These are phyloP conservation scores for Anoplopoma fimbria DNA, from an alignment of 2,113 vertebrate genomes.

Conservation along the genomic window DNA sequence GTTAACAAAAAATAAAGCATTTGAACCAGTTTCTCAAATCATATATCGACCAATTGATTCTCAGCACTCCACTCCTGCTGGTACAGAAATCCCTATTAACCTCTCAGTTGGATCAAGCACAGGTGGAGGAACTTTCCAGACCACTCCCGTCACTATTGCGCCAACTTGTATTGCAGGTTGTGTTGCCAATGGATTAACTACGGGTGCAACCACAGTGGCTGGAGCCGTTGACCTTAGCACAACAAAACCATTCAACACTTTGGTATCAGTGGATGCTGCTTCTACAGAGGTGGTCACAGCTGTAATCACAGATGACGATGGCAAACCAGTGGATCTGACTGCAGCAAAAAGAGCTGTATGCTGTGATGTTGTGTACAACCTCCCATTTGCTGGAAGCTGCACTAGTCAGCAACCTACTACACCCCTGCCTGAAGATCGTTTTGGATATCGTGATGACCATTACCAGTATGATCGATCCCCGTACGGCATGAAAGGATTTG, in stretches of 20 bases:
- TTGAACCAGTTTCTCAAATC: conserved; percentile 87
- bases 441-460: conserved; percentile 97
- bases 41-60: conserved; percentile 81
- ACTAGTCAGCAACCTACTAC: conserved; percentile 89
- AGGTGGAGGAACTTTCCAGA: conserved; percentile 82
- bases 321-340: conserved; percentile 96
- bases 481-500: conserved; percentile 89
- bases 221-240: conserved; percentile 95
- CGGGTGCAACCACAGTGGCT: conserved; percentile 86
- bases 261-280: conserved; percentile 89
- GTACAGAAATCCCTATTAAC: conserved; percentile 92
- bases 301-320: conserved; percentile 91
- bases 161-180: conserved; percentile 75
- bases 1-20: conserved; percentile 89
- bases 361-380: conserved; percentile 95
- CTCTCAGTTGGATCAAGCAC: conserved; percentile 87
- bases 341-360: conserved; percentile 93
- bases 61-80: conserved; percentile 78
- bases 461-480: conserved; percentile 92
- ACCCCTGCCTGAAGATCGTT: conserved; percentile 95
- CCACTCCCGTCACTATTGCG: conserved; percentile 84
- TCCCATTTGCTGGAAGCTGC: conserved; percentile 95
- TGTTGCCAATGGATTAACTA: conserved; percentile 82
- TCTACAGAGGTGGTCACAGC: conserved; percentile 88
- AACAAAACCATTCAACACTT: conserved; percentile 90